Evolutionary conservation across 2,797 vertebrate genomes (phyloP).

Genomic region (Intellagama lesueurii): DNA sequence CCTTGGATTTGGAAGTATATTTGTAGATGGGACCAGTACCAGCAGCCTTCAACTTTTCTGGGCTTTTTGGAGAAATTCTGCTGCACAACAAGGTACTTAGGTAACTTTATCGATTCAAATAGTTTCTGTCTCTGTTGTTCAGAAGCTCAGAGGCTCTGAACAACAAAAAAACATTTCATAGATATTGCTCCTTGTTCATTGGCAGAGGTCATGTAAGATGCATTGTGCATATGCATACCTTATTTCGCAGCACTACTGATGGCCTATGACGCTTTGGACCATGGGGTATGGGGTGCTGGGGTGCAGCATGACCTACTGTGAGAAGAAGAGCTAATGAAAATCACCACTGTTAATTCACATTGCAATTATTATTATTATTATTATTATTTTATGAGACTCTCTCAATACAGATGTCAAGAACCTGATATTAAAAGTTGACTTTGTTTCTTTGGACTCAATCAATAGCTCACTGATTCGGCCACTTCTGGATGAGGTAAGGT

Average conservation of each 20-base stretch:
- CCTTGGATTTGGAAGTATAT: background rate
- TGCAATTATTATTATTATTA: too few species aligned
- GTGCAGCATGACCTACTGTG: background rate
- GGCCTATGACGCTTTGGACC: too few species aligned
- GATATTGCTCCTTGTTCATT: background rate
- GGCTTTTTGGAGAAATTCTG: background rate
- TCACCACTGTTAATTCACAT: background rate
- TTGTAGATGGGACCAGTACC: background rate
- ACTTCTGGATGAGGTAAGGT: slow-evolving; percentile 52
- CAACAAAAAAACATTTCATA: background rate
- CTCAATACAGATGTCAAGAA: background rate
- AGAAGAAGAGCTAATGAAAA: background rate
- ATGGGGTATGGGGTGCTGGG: too few species aligned
- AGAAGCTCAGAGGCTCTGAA: background rate
- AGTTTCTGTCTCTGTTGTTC: background rate
- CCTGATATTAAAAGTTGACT: slow-evolving; percentile 66
- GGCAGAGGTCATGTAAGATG: background rate
- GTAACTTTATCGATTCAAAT: background rate
- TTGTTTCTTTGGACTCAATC: slow-evolving; percentile 10
- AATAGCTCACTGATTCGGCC: slow-evolving; percentile 48
- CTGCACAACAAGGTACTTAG: background rate
- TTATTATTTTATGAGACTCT: background rate
- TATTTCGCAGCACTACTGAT: too few species aligned
- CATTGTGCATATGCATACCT: too few species aligned
- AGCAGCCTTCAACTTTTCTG: background rate